Conservation (phyloP, 2,797 vertebrate species). For the Harpagifer antarcticus region DNA sequence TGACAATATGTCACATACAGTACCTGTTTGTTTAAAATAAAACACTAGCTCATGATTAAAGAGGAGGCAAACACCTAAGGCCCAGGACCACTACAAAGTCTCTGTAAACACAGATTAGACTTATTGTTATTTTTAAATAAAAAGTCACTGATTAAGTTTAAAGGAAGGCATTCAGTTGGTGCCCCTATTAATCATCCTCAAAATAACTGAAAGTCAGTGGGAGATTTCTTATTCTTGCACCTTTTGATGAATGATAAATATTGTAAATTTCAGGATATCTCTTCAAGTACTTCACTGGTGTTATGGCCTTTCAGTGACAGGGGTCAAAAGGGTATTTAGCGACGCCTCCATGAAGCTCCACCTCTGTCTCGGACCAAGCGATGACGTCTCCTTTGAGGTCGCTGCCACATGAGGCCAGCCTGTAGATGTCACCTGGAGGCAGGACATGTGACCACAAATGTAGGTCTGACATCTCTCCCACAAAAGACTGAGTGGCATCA, state of each 20-base stretch:
- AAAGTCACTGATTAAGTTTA: slow-evolving; percentile 41
- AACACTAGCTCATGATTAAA: slow-evolving; percentile 37
- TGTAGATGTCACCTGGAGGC: slow-evolving; percentile 83
- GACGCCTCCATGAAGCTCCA: slow-evolving; percentile 89
- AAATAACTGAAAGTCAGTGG: slow-evolving; percentile 4
- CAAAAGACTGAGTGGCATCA: slow-evolving; percentile 89
- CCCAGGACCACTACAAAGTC: slow-evolving; percentile 26
- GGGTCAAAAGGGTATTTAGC: slow-evolving; percentile 86
- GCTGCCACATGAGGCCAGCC: slow-evolving; percentile 84
- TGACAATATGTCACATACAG: slow-evolving; percentile 81
- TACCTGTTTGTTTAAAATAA: slow-evolving; percentile 55
- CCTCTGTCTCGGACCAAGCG: slow-evolving; percentile 82
- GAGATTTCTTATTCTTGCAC: slow-evolving; percentile 7
- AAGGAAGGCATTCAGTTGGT: slow-evolving; percentile 72
- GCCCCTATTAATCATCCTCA: slow-evolving; percentile 4
- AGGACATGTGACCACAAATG: slow-evolving; percentile 90
- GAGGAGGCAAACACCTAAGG: slow-evolving; percentile 16
- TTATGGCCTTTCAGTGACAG: slow-evolving; percentile 80
- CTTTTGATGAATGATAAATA: not conserved
- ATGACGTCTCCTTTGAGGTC: slow-evolving; percentile 85
- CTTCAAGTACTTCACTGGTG: not conserved
- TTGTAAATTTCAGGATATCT: slow-evolving; percentile 2
- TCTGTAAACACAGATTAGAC: slow-evolving; percentile 53
- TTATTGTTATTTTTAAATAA: slow-evolving; percentile 26
- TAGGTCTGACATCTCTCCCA: slow-evolving; percentile 89